phyloP scores from a whole-genome alignment of 37 sponge, comb jelly and placozoan genomes.

The Ianthella basta region DNA sequence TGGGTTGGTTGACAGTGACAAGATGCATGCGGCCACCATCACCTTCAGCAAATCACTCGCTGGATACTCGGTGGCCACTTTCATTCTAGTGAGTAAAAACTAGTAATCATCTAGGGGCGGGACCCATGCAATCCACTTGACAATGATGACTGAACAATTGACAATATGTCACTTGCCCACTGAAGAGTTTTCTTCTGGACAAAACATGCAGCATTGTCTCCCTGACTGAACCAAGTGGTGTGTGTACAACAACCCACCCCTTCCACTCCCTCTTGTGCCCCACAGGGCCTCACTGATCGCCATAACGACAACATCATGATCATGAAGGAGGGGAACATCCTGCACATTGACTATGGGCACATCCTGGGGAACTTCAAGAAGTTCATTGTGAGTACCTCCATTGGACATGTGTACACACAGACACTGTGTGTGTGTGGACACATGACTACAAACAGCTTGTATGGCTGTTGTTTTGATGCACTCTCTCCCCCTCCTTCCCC shows the following conservation, averaged over 20 bases:
- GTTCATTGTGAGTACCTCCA: conserved; percentile 53
- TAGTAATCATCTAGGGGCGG: neutral
- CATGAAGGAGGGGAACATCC: conserved; percentile 87
- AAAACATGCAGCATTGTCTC: no score
- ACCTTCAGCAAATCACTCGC: conserved; percentile 86
- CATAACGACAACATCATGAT: conserved; percentile 98
- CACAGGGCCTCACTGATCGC: conserved; percentile 87
- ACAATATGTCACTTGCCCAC: no score
- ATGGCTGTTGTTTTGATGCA: no score
- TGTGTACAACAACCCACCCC: no score
- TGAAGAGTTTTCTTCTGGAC: no score
- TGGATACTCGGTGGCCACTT: conserved; percentile 92
- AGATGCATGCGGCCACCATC: conserved; percentile 63
- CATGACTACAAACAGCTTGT: no score
- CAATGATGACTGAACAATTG: no score
- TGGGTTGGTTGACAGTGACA: conserved; percentile 65
- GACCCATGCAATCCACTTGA: no score
- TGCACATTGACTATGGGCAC: conserved; percentile 99
- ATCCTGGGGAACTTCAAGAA: conserved; percentile 96
- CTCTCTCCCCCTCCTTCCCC: no score
- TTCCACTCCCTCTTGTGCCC: neutral
- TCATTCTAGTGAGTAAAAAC: conserved; percentile 72
- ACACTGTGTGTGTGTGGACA: no score
- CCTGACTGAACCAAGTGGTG: no score
- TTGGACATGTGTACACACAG: no score